Evolutionary conservation across 2,797 vertebrate genomes (phyloP), one percentile per base, ranked within the genome.

Genomic region (Tympanoctomys barrerae): DNA sequence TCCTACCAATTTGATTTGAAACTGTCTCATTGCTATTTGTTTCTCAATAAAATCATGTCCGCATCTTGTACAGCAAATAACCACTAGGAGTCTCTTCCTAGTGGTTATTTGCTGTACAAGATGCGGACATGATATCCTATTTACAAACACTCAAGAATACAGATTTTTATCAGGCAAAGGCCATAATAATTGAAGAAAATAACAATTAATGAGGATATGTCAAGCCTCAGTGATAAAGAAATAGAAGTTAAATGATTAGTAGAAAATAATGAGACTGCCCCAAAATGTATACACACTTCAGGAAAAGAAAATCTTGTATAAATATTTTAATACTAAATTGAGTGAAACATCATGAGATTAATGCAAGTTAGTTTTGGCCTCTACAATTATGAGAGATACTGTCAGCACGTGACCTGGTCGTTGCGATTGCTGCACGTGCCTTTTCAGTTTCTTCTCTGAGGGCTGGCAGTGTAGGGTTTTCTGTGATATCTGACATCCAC

Each of bases 181-280:
- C 24, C 46, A 89, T 81, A 84, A 24, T 92, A 89, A 83, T 68
- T 91, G 77, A 94, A 89, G n/a, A 89, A 88, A 79, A 9, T 88
- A 82, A 18, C 62, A n/a, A 39, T 89, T 78, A 36, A 81, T 59
- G n/a, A 59, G 5, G 57, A 33, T 94, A 81, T 93, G n/a, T 49
- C 36, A 57, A 85, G 2, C 39, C 13, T 86, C 36, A 64, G 9
- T 92, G 11, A 39, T 86, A 82, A 90, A 52, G 52, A 95, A 87
- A 18, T 80, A 71, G 71, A 92, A 86, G 82, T 94, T 94, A 94
- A 92, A 78, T 87, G 64, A 61, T 88, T 61, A 0, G 3, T 96
- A 33, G 93, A 95, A 82, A 91, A 77, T 49, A 71, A 8, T 31
- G 73, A 77, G 13, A 7, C 73, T 77, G 28, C 42, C 42, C 46